Conservation (phyloP, 2,797 vertebrate genomes). For the Zalophus californianus region DNA sequence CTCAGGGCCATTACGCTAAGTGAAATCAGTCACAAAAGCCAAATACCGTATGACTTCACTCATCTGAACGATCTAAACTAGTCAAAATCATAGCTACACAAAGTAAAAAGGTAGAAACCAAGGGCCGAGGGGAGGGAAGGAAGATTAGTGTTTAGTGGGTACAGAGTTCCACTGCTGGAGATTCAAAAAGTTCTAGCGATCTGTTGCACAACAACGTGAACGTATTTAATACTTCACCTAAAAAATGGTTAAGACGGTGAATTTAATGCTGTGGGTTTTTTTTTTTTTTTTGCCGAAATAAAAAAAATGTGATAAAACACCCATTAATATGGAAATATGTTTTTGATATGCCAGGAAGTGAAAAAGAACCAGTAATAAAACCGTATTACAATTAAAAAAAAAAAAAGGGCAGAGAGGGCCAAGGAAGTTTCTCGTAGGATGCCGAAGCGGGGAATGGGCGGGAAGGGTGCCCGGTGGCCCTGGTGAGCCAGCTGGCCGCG, state of each 20-base stretch:
- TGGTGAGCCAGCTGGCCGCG: neutral
- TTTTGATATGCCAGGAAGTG: neutral
- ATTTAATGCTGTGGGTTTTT: neutral
- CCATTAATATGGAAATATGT: neutral
- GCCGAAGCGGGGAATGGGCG: neutral
- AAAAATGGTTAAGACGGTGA: neutral
- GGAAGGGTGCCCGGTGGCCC: neutral
- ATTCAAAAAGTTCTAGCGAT: neutral
- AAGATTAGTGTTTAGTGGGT: neutral
- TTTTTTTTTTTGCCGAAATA: neutral
- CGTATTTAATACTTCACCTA: neutral
- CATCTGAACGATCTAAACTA: neutral
- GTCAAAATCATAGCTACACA: neutral
- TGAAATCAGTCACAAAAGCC: neutral
- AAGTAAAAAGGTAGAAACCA: neutral
- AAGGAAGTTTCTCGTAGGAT: slow-evolving; percentile 52
- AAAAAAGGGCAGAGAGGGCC: neutral
- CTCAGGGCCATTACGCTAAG: neutral
- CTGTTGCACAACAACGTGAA: neutral
- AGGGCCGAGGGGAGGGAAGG: neutral
- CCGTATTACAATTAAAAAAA: neutral
- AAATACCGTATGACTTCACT: neutral
- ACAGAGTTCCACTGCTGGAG: neutral
- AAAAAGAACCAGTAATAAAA: neutral
- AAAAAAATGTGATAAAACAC: neutral